Percentiles rank a stretch among this genome's conserved stretches.
These are phyloP conservation scores for Marcusenius ussheri DNA, from an alignment of 2,113 vertebrate genomes.

Conservation along the genomic window DNA sequence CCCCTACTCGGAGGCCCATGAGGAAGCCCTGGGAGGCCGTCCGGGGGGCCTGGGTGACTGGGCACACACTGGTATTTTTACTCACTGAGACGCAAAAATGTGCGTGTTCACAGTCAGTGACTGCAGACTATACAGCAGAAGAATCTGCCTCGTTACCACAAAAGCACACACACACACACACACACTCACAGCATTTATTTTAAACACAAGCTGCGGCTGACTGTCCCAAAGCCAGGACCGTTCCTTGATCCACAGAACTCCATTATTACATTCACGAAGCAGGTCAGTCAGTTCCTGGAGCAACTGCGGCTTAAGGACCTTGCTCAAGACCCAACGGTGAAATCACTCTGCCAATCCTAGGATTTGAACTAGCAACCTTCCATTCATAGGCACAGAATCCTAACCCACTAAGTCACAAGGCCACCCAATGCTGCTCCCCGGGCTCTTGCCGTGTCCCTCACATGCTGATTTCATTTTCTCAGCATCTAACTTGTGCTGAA, in stretches of 20 bases:
- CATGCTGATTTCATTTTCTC: background rate
- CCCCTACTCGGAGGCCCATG: slow-evolving; percentile 48
- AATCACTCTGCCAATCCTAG: background rate
- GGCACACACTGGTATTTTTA: slow-evolving; percentile 38
- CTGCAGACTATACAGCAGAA: slow-evolving; percentile 74
- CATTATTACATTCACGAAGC: background rate
- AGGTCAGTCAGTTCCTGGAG: background rate
- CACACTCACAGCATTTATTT: background rate
- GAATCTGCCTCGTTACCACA: slow-evolving; percentile 28
- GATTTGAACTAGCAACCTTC: background rate
- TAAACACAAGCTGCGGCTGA: background rate
- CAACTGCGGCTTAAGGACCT: background rate
- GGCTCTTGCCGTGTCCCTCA: background rate
- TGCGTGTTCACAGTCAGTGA: slow-evolving; percentile 65
- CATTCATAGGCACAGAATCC: background rate
- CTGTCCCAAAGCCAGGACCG: background rate
- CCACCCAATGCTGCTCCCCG: background rate
- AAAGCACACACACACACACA: background rate
- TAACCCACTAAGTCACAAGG: background rate
- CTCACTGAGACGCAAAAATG: slow-evolving; percentile 51
- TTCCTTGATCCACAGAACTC: background rate
- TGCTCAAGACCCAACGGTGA: background rate
- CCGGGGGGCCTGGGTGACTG: slow-evolving; percentile 52
- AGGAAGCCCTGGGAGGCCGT: slow-evolving; percentile 48
- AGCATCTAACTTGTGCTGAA: background rate